Conservation (phyloP, 2,888 invertebrate genomes). For the Microplitis deprimator region DNA sequence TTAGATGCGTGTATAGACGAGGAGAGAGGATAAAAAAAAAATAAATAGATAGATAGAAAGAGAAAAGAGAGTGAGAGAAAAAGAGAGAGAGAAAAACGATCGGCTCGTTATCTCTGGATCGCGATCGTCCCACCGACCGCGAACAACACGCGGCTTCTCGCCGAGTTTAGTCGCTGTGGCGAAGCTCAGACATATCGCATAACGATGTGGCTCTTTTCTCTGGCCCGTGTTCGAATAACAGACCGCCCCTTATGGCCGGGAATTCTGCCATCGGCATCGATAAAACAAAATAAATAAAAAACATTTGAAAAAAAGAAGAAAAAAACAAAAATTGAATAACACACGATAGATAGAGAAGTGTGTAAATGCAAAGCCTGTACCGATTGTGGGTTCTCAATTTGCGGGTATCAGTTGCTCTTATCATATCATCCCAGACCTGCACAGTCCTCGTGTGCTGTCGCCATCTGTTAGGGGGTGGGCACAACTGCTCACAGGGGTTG, state of each 20-base stretch:
- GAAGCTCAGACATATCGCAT: not conserved
- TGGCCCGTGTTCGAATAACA: conserved; percentile 16
- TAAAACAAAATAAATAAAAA: conserved; percentile 10
- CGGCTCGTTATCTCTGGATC: conserved; percentile 56
- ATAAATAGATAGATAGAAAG: conserved; percentile 17
- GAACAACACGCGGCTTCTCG: conserved; percentile 52
- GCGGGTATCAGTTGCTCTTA: not conserved
- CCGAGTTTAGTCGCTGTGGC: conserved; percentile 36
- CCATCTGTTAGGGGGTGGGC: conserved; percentile 51
- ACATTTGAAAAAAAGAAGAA: not conserved
- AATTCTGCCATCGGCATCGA: conserved; percentile 15
- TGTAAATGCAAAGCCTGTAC: conserved; percentile 17
- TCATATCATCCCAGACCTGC: not conserved
- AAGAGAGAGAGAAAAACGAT: conserved; percentile 27
- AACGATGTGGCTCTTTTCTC: conserved; percentile 30
- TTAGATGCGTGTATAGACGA: conserved; percentile 30
- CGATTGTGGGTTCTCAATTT: conserved; percentile 41
- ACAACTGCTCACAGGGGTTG: conserved; percentile 9
- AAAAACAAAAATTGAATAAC: not conserved
- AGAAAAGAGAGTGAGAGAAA: conserved; percentile 26
- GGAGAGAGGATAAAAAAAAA: not conserved
- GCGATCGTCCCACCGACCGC: conserved; percentile 53
- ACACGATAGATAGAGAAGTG: conserved; percentile 4
- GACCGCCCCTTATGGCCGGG: conserved; percentile 17
- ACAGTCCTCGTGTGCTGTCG: conserved; percentile 38